A percentile compares a stretch with the other conserved stretches of the same genome.
These are phyloP conservation scores for Drosophila gunungcola DNA, from an alignment of 1,140 invertebrate genomes.

Conservation along the genomic window DNA sequence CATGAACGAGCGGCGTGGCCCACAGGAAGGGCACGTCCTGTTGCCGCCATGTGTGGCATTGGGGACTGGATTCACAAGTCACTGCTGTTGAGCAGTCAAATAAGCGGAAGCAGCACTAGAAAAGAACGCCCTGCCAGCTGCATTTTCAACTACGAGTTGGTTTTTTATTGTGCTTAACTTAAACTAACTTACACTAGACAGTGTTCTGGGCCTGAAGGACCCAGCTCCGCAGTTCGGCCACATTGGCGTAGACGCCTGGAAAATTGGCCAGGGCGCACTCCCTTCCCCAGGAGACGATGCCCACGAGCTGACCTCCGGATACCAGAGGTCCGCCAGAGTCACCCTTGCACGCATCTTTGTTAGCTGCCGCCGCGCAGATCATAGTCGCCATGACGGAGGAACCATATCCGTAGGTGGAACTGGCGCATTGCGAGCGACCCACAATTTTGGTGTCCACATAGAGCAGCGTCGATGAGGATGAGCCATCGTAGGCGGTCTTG, in stretches of 20 bases:
- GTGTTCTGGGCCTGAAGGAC: conserved; percentile 29
- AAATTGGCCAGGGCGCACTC: conserved; percentile 50
- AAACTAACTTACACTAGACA: conserved; percentile 31
- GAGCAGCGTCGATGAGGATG: conserved; percentile 37
- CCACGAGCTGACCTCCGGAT: conserved; percentile 56
- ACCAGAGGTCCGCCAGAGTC: conserved; percentile 78
- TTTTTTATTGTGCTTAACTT: conserved; percentile 39
- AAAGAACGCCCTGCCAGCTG: conserved; percentile 28
- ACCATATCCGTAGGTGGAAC: conserved; percentile 62
- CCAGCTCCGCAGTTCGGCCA: conserved; percentile 52
- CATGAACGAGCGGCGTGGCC: conserved; percentile 36
- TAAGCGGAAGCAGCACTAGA: conserved; percentile 35
- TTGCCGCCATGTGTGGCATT: conserved; percentile 40
- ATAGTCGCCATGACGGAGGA: conserved; percentile 47
- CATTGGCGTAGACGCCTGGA: conserved; percentile 54
- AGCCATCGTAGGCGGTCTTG: conserved; percentile 20
- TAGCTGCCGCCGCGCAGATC: conserved; percentile 60
- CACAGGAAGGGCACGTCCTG: conserved; percentile 48
- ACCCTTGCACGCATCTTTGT: conserved; percentile 73
- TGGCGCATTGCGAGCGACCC: conserved; percentile 34
- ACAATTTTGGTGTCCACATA: conserved; percentile 65
- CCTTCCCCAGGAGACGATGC: conserved; percentile 63
- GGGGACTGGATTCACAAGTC: conserved; percentile 37
- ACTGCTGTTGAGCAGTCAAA: conserved; percentile 38
- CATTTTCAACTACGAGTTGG: conserved; percentile 15